phyloP scores from a whole-genome alignment of 2,888 invertebrate species.

The Pollenia labialis region DNA sequence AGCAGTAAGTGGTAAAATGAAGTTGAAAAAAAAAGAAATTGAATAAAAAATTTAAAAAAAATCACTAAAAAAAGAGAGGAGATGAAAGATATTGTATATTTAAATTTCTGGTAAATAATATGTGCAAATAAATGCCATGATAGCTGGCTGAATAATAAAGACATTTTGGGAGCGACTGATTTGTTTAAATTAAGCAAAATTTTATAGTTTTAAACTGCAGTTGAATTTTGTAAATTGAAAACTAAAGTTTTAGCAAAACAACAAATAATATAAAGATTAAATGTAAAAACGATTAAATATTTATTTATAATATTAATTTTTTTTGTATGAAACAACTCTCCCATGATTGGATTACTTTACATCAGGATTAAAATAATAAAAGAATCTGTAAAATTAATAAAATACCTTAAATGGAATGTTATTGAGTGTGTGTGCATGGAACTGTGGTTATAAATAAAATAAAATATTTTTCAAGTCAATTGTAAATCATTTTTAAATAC shows the following conservation, averaged over 20 bases:
- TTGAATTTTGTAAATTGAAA: too few species aligned
- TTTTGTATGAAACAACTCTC: not conserved
- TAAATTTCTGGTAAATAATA: constrained; percentile 42
- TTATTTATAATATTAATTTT: too few species aligned
- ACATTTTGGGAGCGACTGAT: not conserved
- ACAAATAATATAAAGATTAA: too few species aligned
- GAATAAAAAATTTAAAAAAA: constrained; percentile 5
- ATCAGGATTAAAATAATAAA: constrained; percentile 42
- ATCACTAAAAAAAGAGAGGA: not conserved
- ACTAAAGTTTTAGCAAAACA: too few species aligned
- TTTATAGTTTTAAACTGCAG: too few species aligned
- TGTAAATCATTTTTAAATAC: constrained; percentile 60
- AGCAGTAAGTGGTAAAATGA: constrained; percentile 17
- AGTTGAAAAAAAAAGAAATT: not conserved
- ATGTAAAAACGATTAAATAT: too few species aligned
- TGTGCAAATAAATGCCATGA: not conserved
- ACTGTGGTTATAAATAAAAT: constrained; percentile 6
- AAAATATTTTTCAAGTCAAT: constrained; percentile 41
- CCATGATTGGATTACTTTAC: constrained; percentile 48
- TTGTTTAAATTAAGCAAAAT: not conserved
- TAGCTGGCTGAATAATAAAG: not conserved
- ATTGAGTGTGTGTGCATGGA: not conserved
- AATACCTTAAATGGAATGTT: not conserved
- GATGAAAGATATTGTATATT: constrained; percentile 26
- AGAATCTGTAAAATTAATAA: constrained; percentile 40